Conservation (phyloP, 2,113 vertebrate genomes). For the Bothrops jararaca region DNA sequence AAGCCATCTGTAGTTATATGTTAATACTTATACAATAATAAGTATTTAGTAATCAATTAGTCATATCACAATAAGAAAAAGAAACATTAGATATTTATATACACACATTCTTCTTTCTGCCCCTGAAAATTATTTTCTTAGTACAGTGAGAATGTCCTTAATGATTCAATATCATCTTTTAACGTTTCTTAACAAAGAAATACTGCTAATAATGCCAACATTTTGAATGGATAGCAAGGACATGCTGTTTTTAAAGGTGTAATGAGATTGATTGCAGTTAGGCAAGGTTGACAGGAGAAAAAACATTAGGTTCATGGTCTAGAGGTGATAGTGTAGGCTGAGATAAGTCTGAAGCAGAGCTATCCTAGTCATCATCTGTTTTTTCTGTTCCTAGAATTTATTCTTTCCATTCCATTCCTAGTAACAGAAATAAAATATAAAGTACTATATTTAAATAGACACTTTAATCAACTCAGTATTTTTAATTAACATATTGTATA, state of each 20-base stretch:
- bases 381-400: neutral
- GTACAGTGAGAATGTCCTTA: slow-evolving; percentile 7
- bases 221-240: neutral
- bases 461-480: neutral
- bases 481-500: neutral
- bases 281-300: neutral
- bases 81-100: slow-evolving; percentile 12
- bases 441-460: neutral
- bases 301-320: neutral
- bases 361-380: neutral
- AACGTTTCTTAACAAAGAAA: neutral
- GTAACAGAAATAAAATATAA: no score
- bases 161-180: slow-evolving; percentile 9
- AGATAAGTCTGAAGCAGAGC: neutral
- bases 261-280: slow-evolving; percentile 17
- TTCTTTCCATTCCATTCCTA: no score
- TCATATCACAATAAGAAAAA: slow-evolving; percentile 20
- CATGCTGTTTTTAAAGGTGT: slow-evolving; percentile 3
- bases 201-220: neutral
- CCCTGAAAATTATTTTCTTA: slow-evolving; percentile 27
- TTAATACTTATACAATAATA: slow-evolving; percentile 21
- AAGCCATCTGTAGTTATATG: slow-evolving; percentile 34
- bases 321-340: neutral
- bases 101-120: neutral
- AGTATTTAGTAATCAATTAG: slow-evolving; percentile 3